These are phyloP conservation scores for Lagria hirta DNA, from an alignment of 2,888 invertebrate species.

Conservation along the genomic window DNA sequence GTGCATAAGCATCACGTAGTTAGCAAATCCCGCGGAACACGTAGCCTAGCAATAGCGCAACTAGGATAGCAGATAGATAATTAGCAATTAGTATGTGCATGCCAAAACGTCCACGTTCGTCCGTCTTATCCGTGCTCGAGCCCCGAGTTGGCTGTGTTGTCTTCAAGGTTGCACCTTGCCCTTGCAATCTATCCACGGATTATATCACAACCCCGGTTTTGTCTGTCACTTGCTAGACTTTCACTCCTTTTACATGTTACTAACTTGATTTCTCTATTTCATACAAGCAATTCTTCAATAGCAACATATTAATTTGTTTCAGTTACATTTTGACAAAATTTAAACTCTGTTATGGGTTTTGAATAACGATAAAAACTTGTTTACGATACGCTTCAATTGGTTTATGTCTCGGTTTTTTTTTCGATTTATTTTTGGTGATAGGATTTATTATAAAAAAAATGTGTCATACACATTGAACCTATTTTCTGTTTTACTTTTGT, in stretches of 20 bases:
- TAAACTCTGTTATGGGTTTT: no score
- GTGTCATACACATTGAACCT: no score
- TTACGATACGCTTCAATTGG: no score
- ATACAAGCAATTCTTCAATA: no score
- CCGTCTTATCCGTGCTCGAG: conserved; percentile 37
- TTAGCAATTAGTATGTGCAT: conserved; percentile 43
- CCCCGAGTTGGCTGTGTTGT: conserved; percentile 55
- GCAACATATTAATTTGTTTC: no score
- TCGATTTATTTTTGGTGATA: no score
- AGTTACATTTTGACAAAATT: no score
- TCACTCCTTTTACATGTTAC: conserved; percentile 26
- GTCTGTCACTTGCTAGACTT: conserved; percentile 33
- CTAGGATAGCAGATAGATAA: conserved; percentile 33
- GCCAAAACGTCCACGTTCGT: conserved; percentile 40
- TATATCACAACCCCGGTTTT: conserved; percentile 27
- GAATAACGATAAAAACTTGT: no score
- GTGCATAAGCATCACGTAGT: conserved; percentile 44
- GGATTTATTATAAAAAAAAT: no score
- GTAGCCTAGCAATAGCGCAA: conserved; percentile 42
- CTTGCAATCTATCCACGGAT: conserved; percentile 40
- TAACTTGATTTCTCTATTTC: no score
- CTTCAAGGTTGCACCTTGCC: conserved; percentile 51
- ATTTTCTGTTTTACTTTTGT: no score
- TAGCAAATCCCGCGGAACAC: conserved; percentile 42
- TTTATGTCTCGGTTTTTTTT: conserved; percentile 32